phyloP scores from a whole-genome alignment of 2,888 invertebrate genomes.

The Rhaphigaster nebulosa region DNA sequence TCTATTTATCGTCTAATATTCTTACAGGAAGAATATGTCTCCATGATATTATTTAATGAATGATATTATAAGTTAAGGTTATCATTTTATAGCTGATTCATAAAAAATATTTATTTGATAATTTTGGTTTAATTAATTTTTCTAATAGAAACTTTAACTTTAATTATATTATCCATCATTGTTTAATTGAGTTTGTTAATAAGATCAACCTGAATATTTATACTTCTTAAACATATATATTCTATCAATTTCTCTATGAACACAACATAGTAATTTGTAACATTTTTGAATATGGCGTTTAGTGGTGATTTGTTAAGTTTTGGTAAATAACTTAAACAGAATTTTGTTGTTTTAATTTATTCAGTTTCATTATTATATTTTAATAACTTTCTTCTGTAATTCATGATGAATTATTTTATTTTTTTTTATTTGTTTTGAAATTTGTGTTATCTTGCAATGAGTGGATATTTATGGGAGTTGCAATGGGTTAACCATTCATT shows the following conservation, averaged over 20 bases:
- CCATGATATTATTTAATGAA: not conserved
- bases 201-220: not conserved
- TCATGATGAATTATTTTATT: too few relatives aligned
- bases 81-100: conserved; percentile 15
- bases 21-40: not conserved
- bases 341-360: not conserved
- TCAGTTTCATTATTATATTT: not conserved
- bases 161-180: not conserved
- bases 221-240: not conserved
- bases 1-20: conserved; percentile 41
- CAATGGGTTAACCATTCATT: not conserved
- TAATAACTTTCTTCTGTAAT: not conserved
- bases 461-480: not conserved
- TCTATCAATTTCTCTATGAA: not conserved
- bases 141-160: not conserved
- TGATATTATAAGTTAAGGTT: conserved; percentile 14
- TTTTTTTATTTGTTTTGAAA: not conserved
- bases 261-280: not conserved
- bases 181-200: not conserved
- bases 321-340: not conserved
- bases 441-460: not conserved
- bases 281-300: not conserved
- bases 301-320: not conserved
- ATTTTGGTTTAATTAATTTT: conserved; percentile 9
- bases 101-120: not conserved